Evolutionary conservation across 2,888 invertebrate genomes (phyloP).

Genomic region (Drosophila lutescens): DNA sequence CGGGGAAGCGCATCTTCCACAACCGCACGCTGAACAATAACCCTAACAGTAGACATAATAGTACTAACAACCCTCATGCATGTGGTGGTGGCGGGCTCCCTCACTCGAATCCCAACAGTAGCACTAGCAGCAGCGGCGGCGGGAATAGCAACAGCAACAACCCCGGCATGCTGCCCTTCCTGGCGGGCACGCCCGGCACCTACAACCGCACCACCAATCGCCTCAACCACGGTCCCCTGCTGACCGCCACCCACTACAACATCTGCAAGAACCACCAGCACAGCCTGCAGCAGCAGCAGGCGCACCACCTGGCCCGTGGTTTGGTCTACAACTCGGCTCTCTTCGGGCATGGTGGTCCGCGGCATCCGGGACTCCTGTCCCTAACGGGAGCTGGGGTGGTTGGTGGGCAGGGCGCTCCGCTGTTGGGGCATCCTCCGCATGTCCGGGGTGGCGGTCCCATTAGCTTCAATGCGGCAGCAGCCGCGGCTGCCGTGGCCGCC

Average conservation of each 20-base stretch:
- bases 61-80: constrained; percentile 68
- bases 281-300: constrained; percentile 58
- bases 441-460: constrained; percentile 40
- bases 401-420: constrained; percentile 48
- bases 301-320: constrained; percentile 60
- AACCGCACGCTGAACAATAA: constrained; percentile 74
- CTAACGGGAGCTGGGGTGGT: constrained; percentile 17
- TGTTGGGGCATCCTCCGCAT: constrained; percentile 65
- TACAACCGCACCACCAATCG: constrained; percentile 77
- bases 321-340: constrained; percentile 58
- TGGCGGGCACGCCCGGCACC: constrained; percentile 69
- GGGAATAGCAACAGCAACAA: constrained; percentile 30
- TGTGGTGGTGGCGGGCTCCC: constrained; percentile 50
- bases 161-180: constrained; percentile 63
- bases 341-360: constrained; percentile 37
- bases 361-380: constrained; percentile 17
- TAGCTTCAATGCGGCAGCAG: constrained; percentile 63
- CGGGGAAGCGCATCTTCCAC: constrained; percentile 64
- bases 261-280: constrained; percentile 76
- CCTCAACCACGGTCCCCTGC: constrained; percentile 75
- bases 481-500: constrained; percentile 70
- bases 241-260: constrained; percentile 77
- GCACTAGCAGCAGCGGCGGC: constrained; percentile 7
- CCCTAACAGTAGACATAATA: constrained; percentile 71
- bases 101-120: constrained; percentile 40